These are phyloP conservation scores for Sarcophaga peregrina DNA, from an alignment of 1,140 invertebrate genomes.

Conservation along the genomic window DNA sequence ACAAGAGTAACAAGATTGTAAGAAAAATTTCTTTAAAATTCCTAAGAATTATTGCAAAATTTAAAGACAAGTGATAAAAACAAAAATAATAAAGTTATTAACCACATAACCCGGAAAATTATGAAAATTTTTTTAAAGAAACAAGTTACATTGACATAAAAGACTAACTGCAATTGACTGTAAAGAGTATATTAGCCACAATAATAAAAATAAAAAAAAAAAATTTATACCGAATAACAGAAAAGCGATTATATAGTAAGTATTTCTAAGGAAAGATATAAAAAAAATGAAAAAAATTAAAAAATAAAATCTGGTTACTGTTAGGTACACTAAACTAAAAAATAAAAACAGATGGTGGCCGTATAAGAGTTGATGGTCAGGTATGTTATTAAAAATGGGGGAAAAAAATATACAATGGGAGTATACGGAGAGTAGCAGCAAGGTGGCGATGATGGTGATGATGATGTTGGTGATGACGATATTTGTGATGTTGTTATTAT, in stretches of 20 bases:
- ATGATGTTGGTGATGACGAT: neutral
- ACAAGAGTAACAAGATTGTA: too few relatives aligned
- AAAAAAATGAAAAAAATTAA: neutral
- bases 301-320: constrained; percentile 20
- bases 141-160: constrained; percentile 8
- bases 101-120: neutral
- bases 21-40: too few relatives aligned
- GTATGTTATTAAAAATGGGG: too few relatives aligned
- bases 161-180: neutral
- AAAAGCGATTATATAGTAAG: neutral
- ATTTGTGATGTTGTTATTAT: neutral
- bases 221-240: neutral
- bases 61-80: too few relatives aligned
- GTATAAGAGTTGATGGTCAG: neutral
- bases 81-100: too few relatives aligned
- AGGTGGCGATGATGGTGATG: neutral
- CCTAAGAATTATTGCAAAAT: too few relatives aligned
- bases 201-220: neutral
- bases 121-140: neutral
- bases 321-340: constrained; percentile 1
- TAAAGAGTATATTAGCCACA: neutral
- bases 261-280: constrained; percentile 1
- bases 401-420: too few relatives aligned
- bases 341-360: neutral
- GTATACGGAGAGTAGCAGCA: neutral